These are phyloP conservation scores for Neomonachus schauinslandi DNA, from an alignment of 2,113 vertebrate species.

Conservation along the genomic window DNA sequence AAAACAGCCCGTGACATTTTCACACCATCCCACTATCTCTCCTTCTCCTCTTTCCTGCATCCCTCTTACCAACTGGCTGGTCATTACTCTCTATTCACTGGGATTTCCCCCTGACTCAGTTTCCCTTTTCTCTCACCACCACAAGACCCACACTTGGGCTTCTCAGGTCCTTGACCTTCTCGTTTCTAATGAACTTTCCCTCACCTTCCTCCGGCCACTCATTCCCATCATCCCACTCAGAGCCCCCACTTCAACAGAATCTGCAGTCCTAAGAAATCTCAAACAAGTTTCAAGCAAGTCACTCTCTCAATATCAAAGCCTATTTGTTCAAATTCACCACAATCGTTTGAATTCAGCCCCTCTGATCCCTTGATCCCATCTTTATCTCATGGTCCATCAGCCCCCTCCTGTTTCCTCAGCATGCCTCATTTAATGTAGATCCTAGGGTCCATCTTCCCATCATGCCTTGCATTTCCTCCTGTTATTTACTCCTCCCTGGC, in stretches of 20 bases:
- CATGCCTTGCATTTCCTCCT: neutral
- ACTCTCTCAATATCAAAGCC: neutral
- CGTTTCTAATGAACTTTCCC: neutral
- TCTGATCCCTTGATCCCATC: neutral
- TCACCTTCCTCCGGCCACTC: rapidly evolving
- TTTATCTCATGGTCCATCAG: neutral
- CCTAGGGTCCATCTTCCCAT: neutral
- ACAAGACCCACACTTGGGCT: neutral
- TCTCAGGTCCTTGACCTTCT: neutral
- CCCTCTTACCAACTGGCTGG: neutral
- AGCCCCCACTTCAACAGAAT: neutral
- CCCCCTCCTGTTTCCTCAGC: neutral
- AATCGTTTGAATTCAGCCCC: neutral
- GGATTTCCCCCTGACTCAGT: neutral
- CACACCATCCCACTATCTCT: too few species aligned
- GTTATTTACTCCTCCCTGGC: neutral
- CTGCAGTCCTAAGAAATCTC: neutral
- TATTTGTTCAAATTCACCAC: neutral
- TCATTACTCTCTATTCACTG: neutral
- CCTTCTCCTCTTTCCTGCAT: neutral
- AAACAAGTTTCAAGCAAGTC: neutral
- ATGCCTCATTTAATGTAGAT: neutral
- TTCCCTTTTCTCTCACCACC: neutral
- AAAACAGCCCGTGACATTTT: neutral
- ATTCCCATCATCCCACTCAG: neutral